Percentiles rank a stretch among this genome's conserved stretches.
These are phyloP conservation scores for Teleiodes luculella DNA, from an alignment of 2,888 invertebrate species.

Conservation along the genomic window DNA sequence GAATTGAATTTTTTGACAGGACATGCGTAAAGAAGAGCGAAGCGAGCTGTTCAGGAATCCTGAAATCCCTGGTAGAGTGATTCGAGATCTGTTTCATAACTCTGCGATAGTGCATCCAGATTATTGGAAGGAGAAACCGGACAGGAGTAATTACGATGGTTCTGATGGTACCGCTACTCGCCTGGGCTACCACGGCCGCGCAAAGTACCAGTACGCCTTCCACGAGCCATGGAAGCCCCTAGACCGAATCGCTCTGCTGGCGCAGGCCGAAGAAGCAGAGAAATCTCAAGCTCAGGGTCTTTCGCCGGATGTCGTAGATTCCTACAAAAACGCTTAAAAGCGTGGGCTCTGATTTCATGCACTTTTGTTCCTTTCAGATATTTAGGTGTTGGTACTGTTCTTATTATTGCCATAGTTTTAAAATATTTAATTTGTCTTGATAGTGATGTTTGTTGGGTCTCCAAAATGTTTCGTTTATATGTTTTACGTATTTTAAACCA, in stretches of 20 bases:
- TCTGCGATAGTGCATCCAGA: slow-evolving; percentile 58
- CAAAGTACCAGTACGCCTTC: slow-evolving; percentile 64
- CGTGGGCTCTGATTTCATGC: slow-evolving; percentile 50
- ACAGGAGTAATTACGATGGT: slow-evolving; percentile 17
- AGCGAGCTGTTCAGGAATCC: slow-evolving; percentile 37
- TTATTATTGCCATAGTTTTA: too few relatives aligned
- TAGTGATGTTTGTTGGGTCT: too few relatives aligned
- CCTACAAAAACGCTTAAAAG: background rate
- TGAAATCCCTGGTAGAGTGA: slow-evolving; percentile 22
- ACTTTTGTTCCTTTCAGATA: background rate
- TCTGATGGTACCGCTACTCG: slow-evolving; percentile 27
- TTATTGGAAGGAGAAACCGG: slow-evolving; percentile 52
- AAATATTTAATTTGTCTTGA: too few relatives aligned
- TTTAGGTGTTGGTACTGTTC: background rate
- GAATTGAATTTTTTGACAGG: slow-evolving; percentile 60
- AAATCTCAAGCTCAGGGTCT: slow-evolving; percentile 25
- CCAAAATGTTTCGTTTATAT: too few relatives aligned
- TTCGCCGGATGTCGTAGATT: background rate
- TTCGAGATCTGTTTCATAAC: slow-evolving; percentile 52
- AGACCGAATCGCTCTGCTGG: slow-evolving; percentile 52
- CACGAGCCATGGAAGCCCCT: slow-evolving; percentile 70
- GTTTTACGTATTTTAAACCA: too few relatives aligned
- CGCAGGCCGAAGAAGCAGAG: slow-evolving; percentile 57
- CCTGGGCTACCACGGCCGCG: slow-evolving; percentile 62
- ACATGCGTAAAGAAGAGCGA: slow-evolving; percentile 40